A percentile compares a stretch with the other conserved stretches of the same genome.
Conservation (phyloP, 1,140 invertebrate species). For the Augochlora pura region DNA sequence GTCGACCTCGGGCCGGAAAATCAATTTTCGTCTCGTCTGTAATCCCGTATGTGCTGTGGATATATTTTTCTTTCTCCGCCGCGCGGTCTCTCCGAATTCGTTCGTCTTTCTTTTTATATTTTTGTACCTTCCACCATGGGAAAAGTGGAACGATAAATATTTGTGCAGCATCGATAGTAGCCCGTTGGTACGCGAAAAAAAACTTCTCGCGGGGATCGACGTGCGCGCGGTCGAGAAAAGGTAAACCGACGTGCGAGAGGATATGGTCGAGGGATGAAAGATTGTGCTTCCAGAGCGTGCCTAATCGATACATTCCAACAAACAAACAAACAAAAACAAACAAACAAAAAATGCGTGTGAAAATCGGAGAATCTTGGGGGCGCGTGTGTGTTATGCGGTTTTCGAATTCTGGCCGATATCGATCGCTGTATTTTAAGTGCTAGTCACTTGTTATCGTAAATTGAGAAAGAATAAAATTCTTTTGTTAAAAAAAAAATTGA, state of each 20-base stretch:
- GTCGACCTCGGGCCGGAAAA: neutral
- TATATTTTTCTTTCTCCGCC: constrained; percentile 2
- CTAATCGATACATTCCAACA: constrained; percentile 66
- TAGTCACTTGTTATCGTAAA: constrained; percentile 77
- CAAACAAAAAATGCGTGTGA: constrained; percentile 1
- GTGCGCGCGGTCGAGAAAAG: neutral
- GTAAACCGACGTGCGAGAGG: neutral
- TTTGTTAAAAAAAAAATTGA: constrained; percentile 62
- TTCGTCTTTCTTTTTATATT: constrained; percentile 3
- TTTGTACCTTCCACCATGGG: neutral
- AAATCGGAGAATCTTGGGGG: constrained; percentile 27
- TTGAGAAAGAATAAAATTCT: constrained; percentile 71
- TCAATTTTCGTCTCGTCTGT: neutral
- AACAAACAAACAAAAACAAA: constrained; percentile 5
- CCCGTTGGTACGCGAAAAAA: neutral
- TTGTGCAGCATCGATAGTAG: neutral
- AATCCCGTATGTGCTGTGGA: constrained; percentile 5
- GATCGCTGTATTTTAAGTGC: constrained; percentile 75
- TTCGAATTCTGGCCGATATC: constrained; percentile 59
- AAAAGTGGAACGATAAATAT: constrained; percentile 9
- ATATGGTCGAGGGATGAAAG: constrained; percentile 20
- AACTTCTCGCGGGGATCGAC: too few species aligned
- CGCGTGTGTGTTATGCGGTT: constrained; percentile 48
- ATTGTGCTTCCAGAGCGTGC: constrained; percentile 44
- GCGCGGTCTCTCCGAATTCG: neutral